Evolutionary conservation across 2,888 invertebrate species (phyloP).

Genomic region (Listrodromus nycthemerus): DNA sequence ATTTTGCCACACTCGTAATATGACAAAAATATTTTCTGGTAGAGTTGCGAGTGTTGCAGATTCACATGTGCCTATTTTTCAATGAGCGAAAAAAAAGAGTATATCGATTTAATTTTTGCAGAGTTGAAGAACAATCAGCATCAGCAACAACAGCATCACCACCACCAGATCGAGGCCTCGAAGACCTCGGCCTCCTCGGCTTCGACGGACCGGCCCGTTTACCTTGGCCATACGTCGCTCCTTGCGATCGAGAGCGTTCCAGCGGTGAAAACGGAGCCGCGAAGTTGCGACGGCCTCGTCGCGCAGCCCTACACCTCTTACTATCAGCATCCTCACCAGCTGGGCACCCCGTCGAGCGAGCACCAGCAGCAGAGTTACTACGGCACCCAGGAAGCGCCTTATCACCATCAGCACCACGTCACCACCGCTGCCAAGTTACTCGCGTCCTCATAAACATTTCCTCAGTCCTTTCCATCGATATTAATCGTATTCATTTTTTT

Average conservation of each 20-base stretch:
- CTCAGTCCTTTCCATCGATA: conserved; percentile 4
- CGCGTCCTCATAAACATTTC: conserved; percentile 89
- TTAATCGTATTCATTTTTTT: conserved; percentile 6
- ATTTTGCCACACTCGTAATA: too few relatives aligned
- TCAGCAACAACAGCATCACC: conserved; percentile 76
- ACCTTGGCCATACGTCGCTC: conserved; percentile 87
- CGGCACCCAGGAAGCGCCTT: conserved; percentile 87
- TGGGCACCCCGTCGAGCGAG: conserved; percentile 80
- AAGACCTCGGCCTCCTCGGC: conserved; percentile 77
- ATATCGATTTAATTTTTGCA: conserved; percentile 17
- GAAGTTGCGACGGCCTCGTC: conserved; percentile 81
- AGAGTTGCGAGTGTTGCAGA: too few relatives aligned
- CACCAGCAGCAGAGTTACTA: conserved; percentile 81
- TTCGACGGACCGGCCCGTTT: conserved; percentile 82
- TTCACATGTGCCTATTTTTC: too few relatives aligned
- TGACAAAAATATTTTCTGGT: too few relatives aligned
- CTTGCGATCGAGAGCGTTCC: conserved; percentile 84
- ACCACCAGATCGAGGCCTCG: conserved; percentile 79
- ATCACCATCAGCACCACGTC: conserved; percentile 94
- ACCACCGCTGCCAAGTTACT: conserved; percentile 93
- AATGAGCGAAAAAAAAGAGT: not conserved
- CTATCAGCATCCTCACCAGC: conserved; percentile 83
- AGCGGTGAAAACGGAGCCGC: conserved; percentile 82
- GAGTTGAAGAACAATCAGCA: conserved; percentile 62
- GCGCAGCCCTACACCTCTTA: conserved; percentile 82